Percentiles rank a stretch among this genome's conserved stretches.
These are phyloP conservation scores for Panzeria rudis DNA, from an alignment of 2,888 invertebrate species.

Conservation along the genomic window DNA sequence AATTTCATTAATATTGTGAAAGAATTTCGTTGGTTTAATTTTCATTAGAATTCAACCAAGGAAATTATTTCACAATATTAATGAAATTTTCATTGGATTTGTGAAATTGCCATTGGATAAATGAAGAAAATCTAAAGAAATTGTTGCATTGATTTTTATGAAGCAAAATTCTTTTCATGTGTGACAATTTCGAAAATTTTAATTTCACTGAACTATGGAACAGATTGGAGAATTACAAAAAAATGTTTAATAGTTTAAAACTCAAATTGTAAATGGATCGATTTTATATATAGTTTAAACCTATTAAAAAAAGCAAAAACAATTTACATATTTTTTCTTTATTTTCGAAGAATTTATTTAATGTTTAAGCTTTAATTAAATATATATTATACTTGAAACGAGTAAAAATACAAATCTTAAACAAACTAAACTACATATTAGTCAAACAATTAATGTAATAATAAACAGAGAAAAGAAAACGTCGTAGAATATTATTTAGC, in stretches of 20 bases:
- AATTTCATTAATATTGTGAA: too few species aligned
- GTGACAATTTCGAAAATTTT: too few species aligned
- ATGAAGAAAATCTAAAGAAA: too few species aligned
- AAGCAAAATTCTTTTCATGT: too few species aligned
- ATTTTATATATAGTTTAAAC: constrained; percentile 78
- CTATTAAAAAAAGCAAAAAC: constrained; percentile 9
- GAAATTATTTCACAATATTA: too few species aligned
- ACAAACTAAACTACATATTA: constrained; percentile 46
- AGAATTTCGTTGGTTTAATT: too few species aligned
- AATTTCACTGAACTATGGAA: not conserved
- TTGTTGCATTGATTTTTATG: too few species aligned
- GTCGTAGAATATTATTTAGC: constrained; percentile 51
- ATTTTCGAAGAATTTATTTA: constrained; percentile 69
- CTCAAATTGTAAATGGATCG: constrained; percentile 83
- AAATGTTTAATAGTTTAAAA: constrained; percentile 42
- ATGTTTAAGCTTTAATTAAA: constrained; percentile 67
- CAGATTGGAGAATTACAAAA: too few species aligned
- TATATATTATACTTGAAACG: constrained; percentile 26
- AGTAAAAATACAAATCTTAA: constrained; percentile 34
- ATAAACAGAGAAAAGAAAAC: not conserved
- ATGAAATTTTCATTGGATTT: too few species aligned
- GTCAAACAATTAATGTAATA: constrained; percentile 49
- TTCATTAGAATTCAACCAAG: too few species aligned
- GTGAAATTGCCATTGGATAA: too few species aligned
- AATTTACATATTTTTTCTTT: constrained; percentile 56